These are phyloP conservation scores for Psittacara wagleri DNA, from an alignment of 2,113 vertebrate genomes.

Conservation along the genomic window DNA sequence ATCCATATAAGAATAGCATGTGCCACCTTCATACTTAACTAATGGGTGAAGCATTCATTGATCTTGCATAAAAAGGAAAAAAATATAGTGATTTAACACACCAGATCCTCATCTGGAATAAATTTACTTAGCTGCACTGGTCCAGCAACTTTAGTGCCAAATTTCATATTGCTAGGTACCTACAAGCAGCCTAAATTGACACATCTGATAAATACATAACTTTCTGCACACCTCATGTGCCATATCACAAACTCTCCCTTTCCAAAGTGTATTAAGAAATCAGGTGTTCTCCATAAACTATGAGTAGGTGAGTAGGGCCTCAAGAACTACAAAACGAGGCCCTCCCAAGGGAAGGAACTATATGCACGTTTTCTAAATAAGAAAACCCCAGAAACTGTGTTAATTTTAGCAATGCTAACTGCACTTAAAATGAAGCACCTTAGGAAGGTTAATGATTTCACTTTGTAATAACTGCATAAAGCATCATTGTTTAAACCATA, in stretches of 20 bases:
- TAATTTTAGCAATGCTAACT: conserved; percentile 5
- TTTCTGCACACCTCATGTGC: background rate
- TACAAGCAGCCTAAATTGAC: background rate
- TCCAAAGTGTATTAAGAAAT: background rate
- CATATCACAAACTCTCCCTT: background rate
- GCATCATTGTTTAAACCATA: background rate
- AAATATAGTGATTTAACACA: background rate
- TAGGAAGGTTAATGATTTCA: background rate
- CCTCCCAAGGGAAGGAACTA: background rate
- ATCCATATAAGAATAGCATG: background rate
- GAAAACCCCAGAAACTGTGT: background rate
- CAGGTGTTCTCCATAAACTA: background rate
- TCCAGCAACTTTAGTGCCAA: background rate
- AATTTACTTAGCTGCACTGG: background rate
- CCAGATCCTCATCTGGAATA: background rate
- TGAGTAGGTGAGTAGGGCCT: background rate
- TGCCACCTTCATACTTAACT: conserved; percentile 1
- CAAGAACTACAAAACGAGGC: background rate
- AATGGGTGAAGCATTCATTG: background rate
- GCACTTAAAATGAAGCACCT: background rate
- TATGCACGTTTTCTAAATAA: background rate
- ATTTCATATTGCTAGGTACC: background rate
- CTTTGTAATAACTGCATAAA: background rate
- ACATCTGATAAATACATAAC: background rate
- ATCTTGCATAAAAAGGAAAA: background rate